Evolutionary conservation across 2,797 vertebrate species (phyloP), one percentile per base, ranked within the genome.

Genomic region (Anableps anableps): DNA sequence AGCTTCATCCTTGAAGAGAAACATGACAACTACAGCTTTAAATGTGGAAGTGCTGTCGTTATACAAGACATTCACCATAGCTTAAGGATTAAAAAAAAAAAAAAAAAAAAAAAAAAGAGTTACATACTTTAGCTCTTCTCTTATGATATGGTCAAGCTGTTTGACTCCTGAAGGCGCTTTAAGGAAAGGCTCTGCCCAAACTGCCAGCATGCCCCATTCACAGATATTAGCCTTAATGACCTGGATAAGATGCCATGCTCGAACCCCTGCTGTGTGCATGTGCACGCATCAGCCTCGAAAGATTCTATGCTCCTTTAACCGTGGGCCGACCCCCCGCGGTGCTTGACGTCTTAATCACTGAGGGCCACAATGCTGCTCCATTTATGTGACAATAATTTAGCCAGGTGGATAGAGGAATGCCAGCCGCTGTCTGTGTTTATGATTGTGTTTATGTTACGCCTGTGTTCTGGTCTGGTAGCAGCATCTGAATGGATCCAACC

Each of bases 161-260:
- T 78, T 45, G 13, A 58, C 87, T 80, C 89, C 62, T 77, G 36
- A 83, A 85, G 84, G 86, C 77, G 78, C 83, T 88, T 88, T 86
- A 91, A 85, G 79, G 76, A 70, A 79, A 82, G 81, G 81, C 77
- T 21, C 7, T 58, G 84, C 89, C 85, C 78, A 91, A 86, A 84
- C 81, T 92, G 86, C 88, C 86, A 83, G 85, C 88, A 82, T 80
- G 81, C 70, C 87, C 89, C 89, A 78, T 93, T 94, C 93, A 94
- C 92, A 94, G 85, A 89, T 90, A 95, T 95, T 95, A 95, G 93
- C 88, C 91, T 95, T 90, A 94, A 94, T 93, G 92, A 91, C 80
- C 85, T 62, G 82, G 76, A 85, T 90, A 89, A 93, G 91, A 91
- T 89, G 87, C 89, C 90, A 90, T 87, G 86, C 78, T 85, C 68